Evolutionary conservation across 2,797 vertebrate species (phyloP), one percentile per base, ranked within the genome.

Genomic region (Anguilla megastoma): DNA sequence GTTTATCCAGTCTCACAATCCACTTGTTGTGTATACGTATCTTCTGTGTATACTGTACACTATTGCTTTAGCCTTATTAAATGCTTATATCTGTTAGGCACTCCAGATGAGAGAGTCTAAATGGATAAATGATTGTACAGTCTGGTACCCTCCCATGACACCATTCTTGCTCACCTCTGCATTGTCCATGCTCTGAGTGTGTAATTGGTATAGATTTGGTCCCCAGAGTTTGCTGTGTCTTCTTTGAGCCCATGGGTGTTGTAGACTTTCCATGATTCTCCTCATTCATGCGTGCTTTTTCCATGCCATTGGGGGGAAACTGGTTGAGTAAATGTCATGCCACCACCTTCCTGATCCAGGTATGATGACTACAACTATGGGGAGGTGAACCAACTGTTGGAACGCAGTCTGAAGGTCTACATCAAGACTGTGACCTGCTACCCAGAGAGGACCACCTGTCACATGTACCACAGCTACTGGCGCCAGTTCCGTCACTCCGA

Each of bases 371-470:
- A 97, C 52, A 96, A 97, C 90, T 97, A 97, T 84, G 97, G 96
- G 89, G 96, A 97, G 94, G 97, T 97, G 90, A 97, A 97, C 93
- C 96, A 97, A 90, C 94, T 97, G 95, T 95, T 97, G 93, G 97
- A 97, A 93, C 95, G 96, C 91, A 97, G 95, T 93, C 93, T 97
- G 94, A 97, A 97, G 94, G 96, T 97, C 95, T 97, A 97, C 94
- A 96, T 97, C 93, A 97, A 97, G 94, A 97, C 97, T 60, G 96
- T 97, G 92, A 95, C 96, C 92, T 97, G 97, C 94, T 97, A 97
- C 89, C 97, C 97, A 2, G 97, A 97, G 92, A 96, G 96, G 92
- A 96, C 96, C 63, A 97, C 97, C 85, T 96, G 96, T 89, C 96
- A 96, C 94, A 97, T 97, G 96, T 97, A 97, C 3, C 96, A 97